A percentile compares a stretch with the other conserved stretches of the same genome.
Evolutionary conservation across 2,113 vertebrate species (phyloP).

Genomic region (Elephas maximus): DNA sequence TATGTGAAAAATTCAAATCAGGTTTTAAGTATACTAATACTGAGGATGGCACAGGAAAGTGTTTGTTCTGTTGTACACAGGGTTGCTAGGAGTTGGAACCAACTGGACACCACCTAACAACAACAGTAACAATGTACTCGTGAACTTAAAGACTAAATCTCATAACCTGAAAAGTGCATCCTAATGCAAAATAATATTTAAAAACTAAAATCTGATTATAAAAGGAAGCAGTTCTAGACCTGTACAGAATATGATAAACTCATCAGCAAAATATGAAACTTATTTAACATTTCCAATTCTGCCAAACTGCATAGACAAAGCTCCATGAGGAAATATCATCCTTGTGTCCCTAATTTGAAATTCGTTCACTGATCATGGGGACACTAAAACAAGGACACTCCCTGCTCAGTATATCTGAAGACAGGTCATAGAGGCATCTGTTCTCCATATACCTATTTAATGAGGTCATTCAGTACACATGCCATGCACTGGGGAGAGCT

Average conservation of each 20-base stretch:
- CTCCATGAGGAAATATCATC: conserved; percentile 19
- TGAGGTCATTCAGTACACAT: conserved; percentile 79
- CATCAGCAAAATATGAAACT: neutral
- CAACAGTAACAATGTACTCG: neutral
- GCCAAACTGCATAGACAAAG: neutral
- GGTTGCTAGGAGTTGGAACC: no score
- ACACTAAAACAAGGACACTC: conserved; percentile 78
- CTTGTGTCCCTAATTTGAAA: conserved; percentile 75
- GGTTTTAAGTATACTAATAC: neutral
- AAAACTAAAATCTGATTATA: neutral
- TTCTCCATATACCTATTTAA: conserved; percentile 80
- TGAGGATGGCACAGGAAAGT: no score
- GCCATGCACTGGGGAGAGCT: conserved; percentile 69
- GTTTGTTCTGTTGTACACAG: no score
- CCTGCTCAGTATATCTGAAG: conserved; percentile 76
- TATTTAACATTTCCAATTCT: neutral
- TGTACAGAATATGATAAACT: neutral
- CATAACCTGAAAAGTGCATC: neutral
- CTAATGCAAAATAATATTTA: neutral
- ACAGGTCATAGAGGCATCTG: conserved; percentile 80
- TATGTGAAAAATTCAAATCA: neutral
- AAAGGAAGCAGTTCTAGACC: neutral
- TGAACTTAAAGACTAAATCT: neutral
- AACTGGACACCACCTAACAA: no score
- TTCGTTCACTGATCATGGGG: conserved; percentile 63